phyloP scores from a whole-genome alignment of 2,888 invertebrate species.

The Hemithea aestivaria region DNA sequence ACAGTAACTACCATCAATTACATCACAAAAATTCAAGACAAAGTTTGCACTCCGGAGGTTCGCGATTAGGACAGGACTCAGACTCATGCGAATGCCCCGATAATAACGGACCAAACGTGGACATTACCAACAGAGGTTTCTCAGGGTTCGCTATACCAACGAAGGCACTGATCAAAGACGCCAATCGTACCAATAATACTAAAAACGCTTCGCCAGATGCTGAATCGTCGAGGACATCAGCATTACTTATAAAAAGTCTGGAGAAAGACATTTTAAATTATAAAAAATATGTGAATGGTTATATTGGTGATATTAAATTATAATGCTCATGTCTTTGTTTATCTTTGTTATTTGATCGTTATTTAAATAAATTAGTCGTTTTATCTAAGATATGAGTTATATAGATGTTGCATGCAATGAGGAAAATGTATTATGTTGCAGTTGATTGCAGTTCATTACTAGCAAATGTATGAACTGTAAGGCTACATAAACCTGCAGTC shows the following conservation, averaged over 20 bases:
- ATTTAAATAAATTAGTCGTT: too few species aligned
- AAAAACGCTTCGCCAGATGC: background rate
- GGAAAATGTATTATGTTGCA: too few species aligned
- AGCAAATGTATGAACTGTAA: too few species aligned
- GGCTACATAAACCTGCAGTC: too few species aligned
- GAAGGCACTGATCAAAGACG: slow-evolving; percentile 36
- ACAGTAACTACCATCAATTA: slow-evolving; percentile 45
- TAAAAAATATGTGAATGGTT: slow-evolving; percentile 14
- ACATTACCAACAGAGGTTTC: slow-evolving; percentile 63
- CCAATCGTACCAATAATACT: slow-evolving; percentile 17
- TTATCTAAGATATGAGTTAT: too few species aligned
- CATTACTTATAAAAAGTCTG: slow-evolving; percentile 28
- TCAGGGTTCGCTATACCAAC: slow-evolving; percentile 63
- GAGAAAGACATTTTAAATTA: slow-evolving; percentile 38
- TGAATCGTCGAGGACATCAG: slow-evolving; percentile 16
- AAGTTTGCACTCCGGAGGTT: slow-evolving; percentile 37
- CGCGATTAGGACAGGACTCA: slow-evolving; percentile 42
- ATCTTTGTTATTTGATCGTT: too few species aligned
- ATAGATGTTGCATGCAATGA: too few species aligned
- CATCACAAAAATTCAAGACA: slow-evolving; percentile 46
- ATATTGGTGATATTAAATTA: background rate
- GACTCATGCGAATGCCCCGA: slow-evolving; percentile 47
- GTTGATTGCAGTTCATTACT: too few species aligned
- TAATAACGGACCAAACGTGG: slow-evolving; percentile 55
- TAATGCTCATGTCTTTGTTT: too few species aligned